These are phyloP conservation scores for Formicarius rufipectus DNA, from an alignment of 2,113 vertebrate genomes.

Conservation along the genomic window DNA sequence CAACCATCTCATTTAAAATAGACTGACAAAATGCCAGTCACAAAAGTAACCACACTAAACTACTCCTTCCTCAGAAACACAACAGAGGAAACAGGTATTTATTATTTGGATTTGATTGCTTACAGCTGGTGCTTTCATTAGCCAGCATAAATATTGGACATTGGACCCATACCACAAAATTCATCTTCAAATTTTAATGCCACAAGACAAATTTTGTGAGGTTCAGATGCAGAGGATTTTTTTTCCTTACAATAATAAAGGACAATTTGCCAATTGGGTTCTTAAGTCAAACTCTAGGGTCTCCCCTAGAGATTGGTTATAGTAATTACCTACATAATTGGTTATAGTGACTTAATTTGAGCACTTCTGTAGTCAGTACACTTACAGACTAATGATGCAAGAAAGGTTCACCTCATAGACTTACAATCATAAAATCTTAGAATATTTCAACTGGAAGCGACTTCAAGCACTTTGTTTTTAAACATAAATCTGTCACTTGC, in stretches of 20 bases:
- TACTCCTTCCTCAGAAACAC: not conserved
- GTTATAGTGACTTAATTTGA: not conserved
- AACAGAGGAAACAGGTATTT: slow-evolving; percentile 12
- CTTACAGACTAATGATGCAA: not conserved
- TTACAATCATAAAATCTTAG: not conserved
- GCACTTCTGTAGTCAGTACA: not conserved
- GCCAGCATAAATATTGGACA: not conserved
- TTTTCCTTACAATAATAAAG: not conserved
- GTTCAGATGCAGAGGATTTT: not conserved
- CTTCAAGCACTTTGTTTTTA: not conserved
- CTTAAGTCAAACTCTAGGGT: not conserved
- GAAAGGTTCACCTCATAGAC: not conserved
- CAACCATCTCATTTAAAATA: not conserved
- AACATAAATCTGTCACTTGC: not conserved
- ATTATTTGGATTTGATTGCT: not conserved
- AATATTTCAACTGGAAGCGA: not conserved
- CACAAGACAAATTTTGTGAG: not conserved
- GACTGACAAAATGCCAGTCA: slow-evolving; percentile 4
- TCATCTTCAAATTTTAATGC: not conserved
- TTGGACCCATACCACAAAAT: not conserved
- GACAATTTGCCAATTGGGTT: not conserved
- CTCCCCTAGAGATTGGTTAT: too few species aligned
- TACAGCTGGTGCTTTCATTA: slow-evolving; percentile 5
- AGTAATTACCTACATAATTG: too few species aligned
- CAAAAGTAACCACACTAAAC: not conserved